phyloP scores from a whole-genome alignment of 2,888 invertebrate genomes.

The Agapostemon virescens region DNA sequence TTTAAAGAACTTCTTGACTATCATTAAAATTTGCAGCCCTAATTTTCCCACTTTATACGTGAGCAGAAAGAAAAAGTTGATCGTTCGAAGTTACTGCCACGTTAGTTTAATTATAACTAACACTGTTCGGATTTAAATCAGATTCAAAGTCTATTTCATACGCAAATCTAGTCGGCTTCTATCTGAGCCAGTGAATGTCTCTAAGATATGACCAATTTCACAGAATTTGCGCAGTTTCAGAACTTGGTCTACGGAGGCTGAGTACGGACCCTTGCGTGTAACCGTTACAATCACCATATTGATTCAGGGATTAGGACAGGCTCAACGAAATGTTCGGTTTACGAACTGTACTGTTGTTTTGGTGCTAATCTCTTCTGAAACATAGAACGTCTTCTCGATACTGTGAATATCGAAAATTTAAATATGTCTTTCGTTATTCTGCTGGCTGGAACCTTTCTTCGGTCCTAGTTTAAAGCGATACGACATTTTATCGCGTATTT shows the following conservation, averaged over 20 bases:
- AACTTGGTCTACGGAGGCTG: constrained; percentile 9
- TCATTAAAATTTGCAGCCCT: neutral
- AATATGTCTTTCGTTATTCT: no score
- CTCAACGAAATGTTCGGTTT: constrained; percentile 6
- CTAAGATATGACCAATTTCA: constrained; percentile 31
- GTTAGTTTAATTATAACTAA: neutral
- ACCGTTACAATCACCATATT: constrained; percentile 5
- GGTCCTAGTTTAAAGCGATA: no score
- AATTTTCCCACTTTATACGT: neutral
- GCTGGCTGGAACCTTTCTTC: no score
- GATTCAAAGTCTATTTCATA: neutral
- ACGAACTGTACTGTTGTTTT: neutral
- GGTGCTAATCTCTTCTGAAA: neutral
- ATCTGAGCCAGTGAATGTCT: constrained; percentile 4
- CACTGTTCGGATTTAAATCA: neutral
- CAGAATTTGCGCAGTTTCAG: constrained; percentile 31
- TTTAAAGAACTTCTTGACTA: neutral
- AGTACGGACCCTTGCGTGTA: constrained; percentile 6
- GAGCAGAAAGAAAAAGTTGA: neutral
- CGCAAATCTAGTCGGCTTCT: constrained; percentile 7
- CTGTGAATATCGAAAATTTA: neutral
- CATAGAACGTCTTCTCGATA: neutral
- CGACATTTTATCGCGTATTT: no score
- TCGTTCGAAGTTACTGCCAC: neutral
- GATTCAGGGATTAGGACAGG: constrained; percentile 9